Evolutionary conservation across 2,113 vertebrate genomes (phyloP), one percentile per base, ranked within the genome.

Genomic region (Trematomus loennbergii): DNA sequence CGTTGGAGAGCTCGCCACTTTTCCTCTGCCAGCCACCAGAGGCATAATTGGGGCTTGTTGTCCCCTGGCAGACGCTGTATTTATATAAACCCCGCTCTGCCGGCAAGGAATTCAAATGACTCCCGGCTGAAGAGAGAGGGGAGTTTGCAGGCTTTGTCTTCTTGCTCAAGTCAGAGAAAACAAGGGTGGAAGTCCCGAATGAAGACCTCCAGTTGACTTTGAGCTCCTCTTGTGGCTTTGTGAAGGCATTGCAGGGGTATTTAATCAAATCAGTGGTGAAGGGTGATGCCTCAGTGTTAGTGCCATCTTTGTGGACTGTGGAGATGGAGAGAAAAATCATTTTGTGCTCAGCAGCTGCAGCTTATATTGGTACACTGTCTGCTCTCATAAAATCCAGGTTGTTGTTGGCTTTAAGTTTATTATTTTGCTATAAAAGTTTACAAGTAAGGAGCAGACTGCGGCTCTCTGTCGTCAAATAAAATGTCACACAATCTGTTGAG

Each of bases 191-290:
- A 57, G 91, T 96, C 82, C 97, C 97, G 84, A 99, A 97, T 1
- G 87, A 95, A n/a, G 97, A 92, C 86, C 91, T 96, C 88, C 96
- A 95, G 88, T 97, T 97, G 83, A 99, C 93, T 94, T 97, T 99
- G 79, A 96, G 87, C 92, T 97, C 95, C 78, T 92, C 89, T 52
- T 72, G 91, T 13, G 94, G 93, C 84, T 97, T 97, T 84, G 86
- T 87, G 86, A 99, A 98, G 46, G 92, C 88, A 60, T 92, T 97
- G 91, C 94, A 97, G 57, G 96, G 97, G 84, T 96, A 98, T 84
- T 96, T 97, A 78, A 98, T 92, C 83, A 98, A 90, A 79, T 82
- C 85, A 50, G 55, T n/a, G 59, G 85, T 87, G 89, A 88, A 90
- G 57, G 81, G 54, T 71, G 84, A 50, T 73, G 88, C 82, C 80